Evolutionary conservation across 2,113 vertebrate species (phyloP).

Genomic region (Xiphophorus hellerii): DNA sequence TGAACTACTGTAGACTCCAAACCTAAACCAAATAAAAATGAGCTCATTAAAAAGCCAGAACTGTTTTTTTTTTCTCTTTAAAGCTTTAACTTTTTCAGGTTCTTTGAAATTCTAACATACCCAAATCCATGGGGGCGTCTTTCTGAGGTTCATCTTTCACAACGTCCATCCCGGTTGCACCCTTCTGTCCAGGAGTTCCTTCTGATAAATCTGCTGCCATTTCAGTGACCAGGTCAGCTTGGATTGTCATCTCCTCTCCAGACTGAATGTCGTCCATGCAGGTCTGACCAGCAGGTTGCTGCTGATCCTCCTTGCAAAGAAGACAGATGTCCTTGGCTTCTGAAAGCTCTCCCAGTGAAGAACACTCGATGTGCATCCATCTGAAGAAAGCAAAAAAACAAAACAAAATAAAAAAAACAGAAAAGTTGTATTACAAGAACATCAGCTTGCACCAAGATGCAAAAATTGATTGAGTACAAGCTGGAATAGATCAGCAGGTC

Average conservation of each 20-base stretch:
- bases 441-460: not conserved
- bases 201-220: conserved; percentile 38
- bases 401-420: not conserved
- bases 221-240: conserved; percentile 44
- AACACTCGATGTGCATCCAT: conserved; percentile 79
- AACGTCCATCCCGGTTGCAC: conserved; percentile 11
- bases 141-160: conserved; percentile 42
- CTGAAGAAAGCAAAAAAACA: conserved; percentile 52
- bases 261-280: conserved; percentile 36
- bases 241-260: conserved; percentile 57
- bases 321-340: conserved; percentile 74
- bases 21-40: conserved; percentile 50
- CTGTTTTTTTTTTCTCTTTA: not conserved
- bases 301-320: conserved; percentile 72
- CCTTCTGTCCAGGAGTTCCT: conserved; percentile 29
- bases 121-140: conserved; percentile 70
- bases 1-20: conserved; percentile 47
- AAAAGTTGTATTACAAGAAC: not conserved
- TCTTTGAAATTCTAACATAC: conserved; percentile 54
- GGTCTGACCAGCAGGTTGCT: conserved; percentile 42
- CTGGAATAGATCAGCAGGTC: too few relatives aligned
- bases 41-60: conserved; percentile 1
- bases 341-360: conserved; percentile 43
- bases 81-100: not conserved
- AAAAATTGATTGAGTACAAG: not conserved